Conservation (phyloP, 2,113 vertebrate species). For the Erythrocercus mccallii region DNA sequence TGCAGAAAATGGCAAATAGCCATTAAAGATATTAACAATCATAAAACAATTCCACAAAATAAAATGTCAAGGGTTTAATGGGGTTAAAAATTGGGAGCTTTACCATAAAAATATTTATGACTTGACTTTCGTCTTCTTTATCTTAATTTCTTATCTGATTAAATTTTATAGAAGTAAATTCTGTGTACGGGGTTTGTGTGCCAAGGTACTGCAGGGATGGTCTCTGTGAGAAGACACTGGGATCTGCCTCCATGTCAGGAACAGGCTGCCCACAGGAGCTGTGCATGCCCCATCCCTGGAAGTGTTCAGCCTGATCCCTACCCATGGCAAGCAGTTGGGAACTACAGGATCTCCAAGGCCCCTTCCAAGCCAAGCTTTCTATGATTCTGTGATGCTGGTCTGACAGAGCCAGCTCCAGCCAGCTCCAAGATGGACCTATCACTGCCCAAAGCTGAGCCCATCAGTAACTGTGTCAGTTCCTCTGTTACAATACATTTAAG, state of each 20-base stretch:
- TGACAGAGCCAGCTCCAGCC: not conserved
- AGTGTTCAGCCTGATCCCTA: not conserved
- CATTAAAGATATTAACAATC: not conserved
- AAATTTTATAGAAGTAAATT: not conserved
- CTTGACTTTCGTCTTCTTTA: not conserved
- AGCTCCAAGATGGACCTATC: not conserved
- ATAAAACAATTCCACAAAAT: not conserved
- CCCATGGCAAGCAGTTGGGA: not conserved
- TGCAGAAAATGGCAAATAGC: not conserved
- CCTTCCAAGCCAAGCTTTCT: not conserved
- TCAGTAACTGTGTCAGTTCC: not conserved
- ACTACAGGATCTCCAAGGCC: no score
- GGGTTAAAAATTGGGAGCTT: not conserved
- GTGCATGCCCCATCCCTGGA: not conserved
- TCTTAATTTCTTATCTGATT: not conserved
- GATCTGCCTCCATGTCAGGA: not conserved
- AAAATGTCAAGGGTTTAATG: not conserved
- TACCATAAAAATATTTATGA: not conserved
- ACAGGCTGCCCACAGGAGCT: not conserved
- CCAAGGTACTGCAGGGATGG: not conserved
- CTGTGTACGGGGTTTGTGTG: not conserved
- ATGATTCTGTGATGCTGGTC: fast-evolving
- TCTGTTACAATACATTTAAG: not conserved
- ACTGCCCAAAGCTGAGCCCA: not conserved
- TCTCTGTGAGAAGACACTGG: not conserved